A percentile compares a stretch with the other conserved stretches of the same genome.
Evolutionary conservation across 2,888 invertebrate genomes (phyloP).

Genomic region (Acleris emargana): DNA sequence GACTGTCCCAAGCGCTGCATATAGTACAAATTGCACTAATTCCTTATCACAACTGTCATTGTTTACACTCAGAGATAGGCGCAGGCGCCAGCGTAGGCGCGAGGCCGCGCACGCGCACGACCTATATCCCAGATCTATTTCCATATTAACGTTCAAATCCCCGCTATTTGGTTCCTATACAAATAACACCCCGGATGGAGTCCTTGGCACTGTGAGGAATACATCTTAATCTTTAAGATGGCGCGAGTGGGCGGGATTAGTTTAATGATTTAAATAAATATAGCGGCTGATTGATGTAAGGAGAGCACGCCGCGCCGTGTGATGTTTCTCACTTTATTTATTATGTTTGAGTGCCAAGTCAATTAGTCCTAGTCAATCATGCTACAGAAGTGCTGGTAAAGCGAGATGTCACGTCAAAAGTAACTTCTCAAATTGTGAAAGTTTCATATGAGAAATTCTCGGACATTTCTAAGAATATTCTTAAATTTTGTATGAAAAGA

Average conservation of each 20-base stretch:
- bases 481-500: too few species aligned
- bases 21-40: background rate
- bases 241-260: constrained; percentile 22
- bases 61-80: constrained; percentile 1
- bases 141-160: constrained; percentile 4
- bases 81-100: constrained; percentile 6
- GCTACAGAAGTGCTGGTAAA: too few species aligned
- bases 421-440: too few species aligned
- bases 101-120: constrained; percentile 8
- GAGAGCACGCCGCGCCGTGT: background rate
- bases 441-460: too few species aligned
- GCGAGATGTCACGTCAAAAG: too few species aligned
- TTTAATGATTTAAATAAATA: constrained; percentile 29
- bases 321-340: background rate
- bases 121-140: constrained; percentile 33
- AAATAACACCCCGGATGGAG: too few species aligned
- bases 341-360: background rate
- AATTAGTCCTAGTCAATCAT: background rate
- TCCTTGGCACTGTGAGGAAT: too few species aligned
- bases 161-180: too few species aligned
- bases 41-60: constrained; percentile 1
- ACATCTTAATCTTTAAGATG: constrained; percentile 27
- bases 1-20: too few species aligned
- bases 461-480: too few species aligned
- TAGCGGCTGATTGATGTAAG: constrained; percentile 16